These are phyloP conservation scores for Pygocentrus nattereri DNA, from an alignment of 2,797 vertebrate species.

Conservation along the genomic window DNA sequence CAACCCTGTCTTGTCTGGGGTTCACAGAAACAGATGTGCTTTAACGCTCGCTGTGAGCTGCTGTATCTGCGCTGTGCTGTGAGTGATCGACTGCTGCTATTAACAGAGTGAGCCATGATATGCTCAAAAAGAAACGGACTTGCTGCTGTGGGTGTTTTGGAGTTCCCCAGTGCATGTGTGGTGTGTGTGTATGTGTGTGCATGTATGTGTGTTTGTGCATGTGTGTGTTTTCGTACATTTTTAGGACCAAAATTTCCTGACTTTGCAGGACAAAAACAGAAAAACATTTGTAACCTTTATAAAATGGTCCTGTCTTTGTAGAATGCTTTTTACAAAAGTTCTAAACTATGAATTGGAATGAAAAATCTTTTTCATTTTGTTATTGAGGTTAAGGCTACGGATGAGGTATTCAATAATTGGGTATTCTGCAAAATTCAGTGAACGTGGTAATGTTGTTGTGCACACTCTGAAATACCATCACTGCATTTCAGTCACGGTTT, in stretches of 20 bases:
- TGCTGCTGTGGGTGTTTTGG: slow-evolving; percentile 67
- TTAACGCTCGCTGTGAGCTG: slow-evolving; percentile 3
- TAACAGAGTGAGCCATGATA: slow-evolving; percentile 62
- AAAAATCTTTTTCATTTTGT: too few species aligned
- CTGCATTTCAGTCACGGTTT: neutral
- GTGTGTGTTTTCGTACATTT: slow-evolving; percentile 12
- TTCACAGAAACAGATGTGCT: slow-evolving; percentile 20
- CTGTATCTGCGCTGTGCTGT: neutral
- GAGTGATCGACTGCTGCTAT: slow-evolving; percentile 17
- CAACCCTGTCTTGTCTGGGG: slow-evolving; percentile 11
- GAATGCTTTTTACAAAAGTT: too few species aligned
- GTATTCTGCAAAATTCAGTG: too few species aligned
- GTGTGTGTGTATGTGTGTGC: neutral
- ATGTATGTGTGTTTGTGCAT: slow-evolving; percentile 4
- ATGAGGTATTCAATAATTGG: too few species aligned
- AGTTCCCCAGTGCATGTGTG: slow-evolving; percentile 16
- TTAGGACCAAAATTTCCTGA: neutral
- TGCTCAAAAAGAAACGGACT: slow-evolving; percentile 60
- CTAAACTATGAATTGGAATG: too few species aligned
- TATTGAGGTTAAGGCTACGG: too few species aligned
- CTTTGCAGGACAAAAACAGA: neutral
- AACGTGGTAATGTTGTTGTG: neutral
- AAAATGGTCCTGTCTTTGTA: neutral
- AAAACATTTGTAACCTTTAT: neutral
- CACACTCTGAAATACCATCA: neutral